These are phyloP conservation scores for Raja brachyura DNA, from an alignment of 2,113 vertebrate species.

Conservation along the genomic window DNA sequence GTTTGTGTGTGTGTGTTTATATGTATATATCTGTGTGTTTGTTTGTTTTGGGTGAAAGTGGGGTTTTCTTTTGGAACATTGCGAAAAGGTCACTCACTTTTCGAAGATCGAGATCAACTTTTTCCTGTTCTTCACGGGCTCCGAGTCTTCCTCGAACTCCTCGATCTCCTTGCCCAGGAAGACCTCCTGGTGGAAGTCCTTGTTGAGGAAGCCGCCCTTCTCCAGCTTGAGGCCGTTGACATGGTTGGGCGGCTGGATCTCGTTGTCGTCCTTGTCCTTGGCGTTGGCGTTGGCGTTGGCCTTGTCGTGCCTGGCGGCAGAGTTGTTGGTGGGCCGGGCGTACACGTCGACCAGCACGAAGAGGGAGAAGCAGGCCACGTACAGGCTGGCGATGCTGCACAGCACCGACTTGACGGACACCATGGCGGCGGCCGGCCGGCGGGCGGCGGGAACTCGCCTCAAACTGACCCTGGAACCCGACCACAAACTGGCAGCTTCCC, in stretches of 20 bases:
- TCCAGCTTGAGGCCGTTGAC: constrained; percentile 87
- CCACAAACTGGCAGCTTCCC: not conserved
- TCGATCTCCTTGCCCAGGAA: constrained; percentile 86
- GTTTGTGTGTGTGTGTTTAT: too few relatives aligned
- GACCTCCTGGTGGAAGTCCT: constrained; percentile 90
- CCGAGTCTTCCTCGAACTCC: constrained; percentile 82
- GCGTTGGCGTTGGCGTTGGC: constrained; percentile 59
- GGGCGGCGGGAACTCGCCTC: not conserved
- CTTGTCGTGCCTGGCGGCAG: constrained; percentile 62
- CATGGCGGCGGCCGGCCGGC: constrained; percentile 49
- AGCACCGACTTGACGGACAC: constrained; percentile 50
- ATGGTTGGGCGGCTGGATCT: constrained; percentile 86
- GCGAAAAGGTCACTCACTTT: constrained; percentile 62
- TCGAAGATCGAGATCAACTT: constrained; percentile 85
- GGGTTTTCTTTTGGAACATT: too few relatives aligned
- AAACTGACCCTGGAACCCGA: too few relatives aligned
- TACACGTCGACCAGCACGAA: constrained; percentile 57
- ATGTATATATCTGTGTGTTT: too few relatives aligned
- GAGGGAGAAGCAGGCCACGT: constrained; percentile 57
- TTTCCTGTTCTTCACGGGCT: constrained; percentile 75
- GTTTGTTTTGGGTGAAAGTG: too few relatives aligned
- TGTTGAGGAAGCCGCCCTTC: constrained; percentile 87
- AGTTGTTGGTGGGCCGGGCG: constrained; percentile 81
- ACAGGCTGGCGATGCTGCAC: constrained; percentile 51
- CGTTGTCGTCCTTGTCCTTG: constrained; percentile 67